Conservation (phyloP, 2,888 invertebrate genomes). For the Harpagoxenus sublaevis region DNA sequence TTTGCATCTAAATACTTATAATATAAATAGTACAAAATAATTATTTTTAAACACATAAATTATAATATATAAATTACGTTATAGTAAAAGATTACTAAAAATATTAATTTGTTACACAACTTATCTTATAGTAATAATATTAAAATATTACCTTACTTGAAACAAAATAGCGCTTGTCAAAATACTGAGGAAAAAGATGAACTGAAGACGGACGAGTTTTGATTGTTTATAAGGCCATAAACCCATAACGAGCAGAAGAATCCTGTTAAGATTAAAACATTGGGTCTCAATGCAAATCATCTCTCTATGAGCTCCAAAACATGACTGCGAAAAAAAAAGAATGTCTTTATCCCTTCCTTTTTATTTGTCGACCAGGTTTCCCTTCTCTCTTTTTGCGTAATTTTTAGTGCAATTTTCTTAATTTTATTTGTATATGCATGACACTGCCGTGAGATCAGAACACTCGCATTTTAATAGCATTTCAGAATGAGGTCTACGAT, state of each 20-base stretch:
- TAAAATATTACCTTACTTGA: constrained; percentile 11
- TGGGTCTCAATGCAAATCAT: not conserved
- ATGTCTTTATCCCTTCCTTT: not conserved
- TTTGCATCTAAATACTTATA: too few species aligned
- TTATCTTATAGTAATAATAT: not conserved
- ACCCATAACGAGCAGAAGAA: not conserved
- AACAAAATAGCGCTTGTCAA: not conserved
- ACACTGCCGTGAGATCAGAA: not conserved
- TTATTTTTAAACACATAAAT: not conserved
- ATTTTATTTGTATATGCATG: not conserved
- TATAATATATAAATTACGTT: not conserved
- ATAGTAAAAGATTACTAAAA: not conserved
- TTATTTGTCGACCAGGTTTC: not conserved
- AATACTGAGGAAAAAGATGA: not conserved
- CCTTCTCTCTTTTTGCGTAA: not conserved
- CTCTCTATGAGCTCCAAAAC: not conserved
- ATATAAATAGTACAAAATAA: not conserved
- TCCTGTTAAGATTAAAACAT: not conserved
- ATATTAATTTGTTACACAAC: not conserved
- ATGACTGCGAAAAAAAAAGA: not conserved
- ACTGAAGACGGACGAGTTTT: not conserved
- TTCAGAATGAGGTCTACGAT: not conserved
- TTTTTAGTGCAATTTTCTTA: not conserved
- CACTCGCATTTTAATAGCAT: not conserved
- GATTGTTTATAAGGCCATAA: constrained; percentile 4